Evolutionary conservation across 2,797 vertebrate species (phyloP), one percentile per base, ranked within the genome.

Genomic region (Hoplostethus mediterraneus): DNA sequence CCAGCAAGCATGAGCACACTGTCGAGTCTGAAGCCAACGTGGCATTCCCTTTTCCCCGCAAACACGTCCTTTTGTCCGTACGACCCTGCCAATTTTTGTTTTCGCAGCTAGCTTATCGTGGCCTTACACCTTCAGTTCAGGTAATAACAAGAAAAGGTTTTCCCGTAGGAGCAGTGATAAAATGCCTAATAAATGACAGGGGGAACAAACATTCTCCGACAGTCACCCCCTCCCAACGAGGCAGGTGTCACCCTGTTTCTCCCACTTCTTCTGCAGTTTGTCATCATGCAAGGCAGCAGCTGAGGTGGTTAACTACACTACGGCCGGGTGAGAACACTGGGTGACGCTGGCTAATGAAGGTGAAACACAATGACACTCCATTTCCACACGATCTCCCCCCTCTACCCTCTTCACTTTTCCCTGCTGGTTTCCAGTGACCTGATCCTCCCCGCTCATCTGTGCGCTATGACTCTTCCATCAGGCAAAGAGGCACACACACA

Each of bases 331-430:
- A 86, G 78, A 82, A 81, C 49, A 72, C 77, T 79, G 72, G 78
- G 82, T 52, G 79, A 82, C 82, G 86, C 83, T 64, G 75, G 75
- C 78, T 91, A 93, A 90, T 93, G 88, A 92, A 90, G 87, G 90
- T 91, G 90, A 91, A 90, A 84, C 69, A 82, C 87, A 85, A 87
- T 86, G 88, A 88, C 85, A 89, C 74, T 90, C 83, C 54, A 86
- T 87, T 88, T 87, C 87, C 86, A 86, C 85, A 85, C 73, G 83
- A 88, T 75, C 71, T 75, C 59, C 77, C 75, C 76, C 55, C 56
- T 64, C 75, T 55, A 73, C 78, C 67, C 51, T 63, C 60, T 72
- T 62, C 63, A 8, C 70, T 85, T 73, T 70, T 73, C 86, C 87
- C 79, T 59, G 81, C 78, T 62, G 85, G 75, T 68, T 87, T 38